These are phyloP conservation scores for Solea solea DNA, from an alignment of 2,113 vertebrate species.

Conservation along the genomic window DNA sequence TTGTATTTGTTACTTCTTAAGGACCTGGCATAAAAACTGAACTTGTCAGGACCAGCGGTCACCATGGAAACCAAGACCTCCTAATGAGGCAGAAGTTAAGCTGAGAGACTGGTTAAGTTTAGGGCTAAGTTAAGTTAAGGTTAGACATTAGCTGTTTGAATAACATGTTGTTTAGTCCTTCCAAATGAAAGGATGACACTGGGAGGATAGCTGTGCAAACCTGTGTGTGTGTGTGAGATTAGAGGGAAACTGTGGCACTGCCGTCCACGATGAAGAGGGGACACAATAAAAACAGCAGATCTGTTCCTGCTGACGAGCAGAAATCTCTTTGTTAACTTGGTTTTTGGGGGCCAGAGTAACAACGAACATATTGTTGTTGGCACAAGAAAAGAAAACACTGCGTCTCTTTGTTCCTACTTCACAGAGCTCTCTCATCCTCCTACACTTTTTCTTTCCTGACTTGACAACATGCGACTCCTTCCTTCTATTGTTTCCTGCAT, in stretches of 20 bases:
- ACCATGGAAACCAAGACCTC: too few species aligned
- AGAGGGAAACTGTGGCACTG: not conserved
- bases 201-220: too few species aligned
- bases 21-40: too few species aligned
- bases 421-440: conserved; percentile 10
- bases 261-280: conserved; percentile 22
- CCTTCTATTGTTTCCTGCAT: not conserved
- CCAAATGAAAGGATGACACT: too few species aligned
- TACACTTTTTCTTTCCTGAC: not conserved
- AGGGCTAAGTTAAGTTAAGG: too few species aligned
- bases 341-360: conserved; percentile 41
- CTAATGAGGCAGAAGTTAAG: too few species aligned
- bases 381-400: conserved; percentile 66
- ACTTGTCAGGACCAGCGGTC: too few species aligned
- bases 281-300: conserved; percentile 50
- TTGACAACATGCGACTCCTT: not conserved
- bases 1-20: too few species aligned
- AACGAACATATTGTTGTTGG: conserved; percentile 65
- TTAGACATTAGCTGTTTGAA: too few species aligned
- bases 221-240: not conserved
- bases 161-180: too few species aligned
- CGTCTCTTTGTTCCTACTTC: conserved; percentile 27
- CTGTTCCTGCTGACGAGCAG: conserved; percentile 62
- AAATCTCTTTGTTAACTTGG: conserved; percentile 39
- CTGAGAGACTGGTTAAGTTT: too few species aligned